A percentile compares a stretch with the other conserved stretches of the same genome.
These are phyloP conservation scores for Thymallus thymallus DNA, from an alignment of 2,113 vertebrate species.

Conservation along the genomic window DNA sequence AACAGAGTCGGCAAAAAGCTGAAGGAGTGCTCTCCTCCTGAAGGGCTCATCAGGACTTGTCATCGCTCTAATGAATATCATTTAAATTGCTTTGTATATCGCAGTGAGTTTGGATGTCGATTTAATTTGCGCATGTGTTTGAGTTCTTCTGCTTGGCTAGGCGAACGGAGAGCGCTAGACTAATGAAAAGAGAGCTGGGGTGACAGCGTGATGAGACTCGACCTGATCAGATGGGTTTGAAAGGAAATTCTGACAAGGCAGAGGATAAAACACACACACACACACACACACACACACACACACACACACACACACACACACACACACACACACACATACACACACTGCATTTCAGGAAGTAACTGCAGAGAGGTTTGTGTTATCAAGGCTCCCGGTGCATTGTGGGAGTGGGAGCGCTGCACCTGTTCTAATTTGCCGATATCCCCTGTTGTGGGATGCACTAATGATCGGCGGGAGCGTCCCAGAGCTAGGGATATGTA, in stretches of 20 bases:
- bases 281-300: conserved; percentile 24
- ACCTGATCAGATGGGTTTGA: conserved; percentile 90
- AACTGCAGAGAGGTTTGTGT: conserved; percentile 61
- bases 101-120: conserved; percentile 99
- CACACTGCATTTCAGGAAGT: conserved; percentile 59
- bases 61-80: conserved; percentile 99
- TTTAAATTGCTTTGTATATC: conserved; percentile 99
- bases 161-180: conserved; percentile 90
- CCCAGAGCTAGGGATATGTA: conserved; percentile 59
- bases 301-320: conserved; percentile 24
- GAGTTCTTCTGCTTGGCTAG: conserved; percentile 98
- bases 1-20: conserved; percentile 86
- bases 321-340: conserved; percentile 56
- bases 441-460: conserved; percentile 59
- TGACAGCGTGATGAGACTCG: conserved; percentile 90
- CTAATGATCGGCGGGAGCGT: conserved; percentile 70
- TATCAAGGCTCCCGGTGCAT: conserved; percentile 59
- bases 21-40: conserved; percentile 83
- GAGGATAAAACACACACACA: conserved; percentile 51
- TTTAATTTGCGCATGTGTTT: conserved; percentile 99
- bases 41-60: conserved; percentile 99
- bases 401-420: conserved; percentile 41
- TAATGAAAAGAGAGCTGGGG: conserved; percentile 92
- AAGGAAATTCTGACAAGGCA: conserved; percentile 85
- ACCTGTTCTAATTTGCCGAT: conserved; percentile 72